Percentiles rank a stretch among this genome's conserved stretches.
Conservation (phyloP, 1,140 invertebrate species). For the Drosophila pallidifrons region DNA sequence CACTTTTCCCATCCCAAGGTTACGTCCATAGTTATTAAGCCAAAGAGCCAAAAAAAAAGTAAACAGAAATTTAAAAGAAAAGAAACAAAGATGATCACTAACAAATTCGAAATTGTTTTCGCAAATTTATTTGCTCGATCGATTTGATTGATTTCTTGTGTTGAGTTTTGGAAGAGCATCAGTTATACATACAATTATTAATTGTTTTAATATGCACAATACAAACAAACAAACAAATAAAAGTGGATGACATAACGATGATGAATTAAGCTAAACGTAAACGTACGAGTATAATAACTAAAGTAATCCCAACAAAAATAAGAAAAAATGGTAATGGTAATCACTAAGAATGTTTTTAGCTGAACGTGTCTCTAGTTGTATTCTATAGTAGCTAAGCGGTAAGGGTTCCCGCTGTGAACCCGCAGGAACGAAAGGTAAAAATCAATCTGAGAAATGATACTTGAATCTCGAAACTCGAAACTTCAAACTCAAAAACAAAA, state of each 20-base stretch:
- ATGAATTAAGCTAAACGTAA: conserved; percentile 43
- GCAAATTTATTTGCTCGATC: conserved; percentile 29
- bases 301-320: conserved; percentile 64
- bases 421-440: conserved; percentile 58
- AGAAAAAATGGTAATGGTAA: conserved; percentile 43
- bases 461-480: conserved; percentile 30
- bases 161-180: conserved; percentile 40
- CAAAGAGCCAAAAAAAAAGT: conserved; percentile 66
- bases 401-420: conserved; percentile 42
- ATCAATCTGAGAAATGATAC: conserved; percentile 29
- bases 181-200: conserved; percentile 22
- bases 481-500: conserved; percentile 10
- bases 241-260: neutral
- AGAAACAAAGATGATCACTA: neutral
- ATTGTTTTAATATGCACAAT: conserved; percentile 48
- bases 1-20: conserved; percentile 81
- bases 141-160: conserved; percentile 14
- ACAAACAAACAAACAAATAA: conserved; percentile 1
- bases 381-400: conserved; percentile 75
- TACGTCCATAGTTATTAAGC: conserved; percentile 85
- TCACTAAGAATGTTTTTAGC: conserved; percentile 79
- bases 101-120: conserved; percentile 22
- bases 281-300: conserved; percentile 49
- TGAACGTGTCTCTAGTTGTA: conserved; percentile 77
- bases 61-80: too few species aligned